phyloP scores from a whole-genome alignment of 2,797 vertebrate genomes.

The Echeneis naucrates region DNA sequence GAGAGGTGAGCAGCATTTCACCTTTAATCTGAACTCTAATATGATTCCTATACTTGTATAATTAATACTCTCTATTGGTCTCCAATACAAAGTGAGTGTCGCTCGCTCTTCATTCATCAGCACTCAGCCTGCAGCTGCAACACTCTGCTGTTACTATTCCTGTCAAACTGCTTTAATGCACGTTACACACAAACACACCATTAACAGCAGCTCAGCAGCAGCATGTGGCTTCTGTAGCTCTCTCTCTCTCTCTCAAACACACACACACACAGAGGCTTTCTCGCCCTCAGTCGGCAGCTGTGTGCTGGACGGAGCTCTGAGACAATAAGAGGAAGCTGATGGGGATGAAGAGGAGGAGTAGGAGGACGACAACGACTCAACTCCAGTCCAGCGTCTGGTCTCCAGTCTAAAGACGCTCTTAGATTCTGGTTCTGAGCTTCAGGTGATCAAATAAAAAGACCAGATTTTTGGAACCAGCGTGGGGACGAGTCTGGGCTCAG shows the following conservation, averaged over 20 bases:
- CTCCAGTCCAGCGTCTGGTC: slow-evolving; percentile 23
- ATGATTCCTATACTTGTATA: too few species aligned
- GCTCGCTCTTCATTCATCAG: slow-evolving; percentile 44
- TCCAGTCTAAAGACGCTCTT: not conserved
- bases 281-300: slow-evolving; percentile 41
- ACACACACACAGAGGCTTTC: slow-evolving; percentile 41
- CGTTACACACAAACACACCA: slow-evolving; percentile 41
- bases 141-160: slow-evolving; percentile 74
- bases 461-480: slow-evolving; percentile 27
- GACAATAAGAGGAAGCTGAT: slow-evolving; percentile 34
- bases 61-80: slow-evolving; percentile 1
- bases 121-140: slow-evolving; percentile 67
- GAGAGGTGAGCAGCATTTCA: too few species aligned
- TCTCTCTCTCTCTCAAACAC: slow-evolving; percentile 15
- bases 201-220: slow-evolving; percentile 43
- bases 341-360: slow-evolving; percentile 27
- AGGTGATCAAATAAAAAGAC: not conserved
- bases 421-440: slow-evolving; percentile 3
- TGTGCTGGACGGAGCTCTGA: slow-evolving; percentile 39
- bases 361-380: slow-evolving; percentile 2
- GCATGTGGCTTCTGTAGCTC: slow-evolving; percentile 44
- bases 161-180: slow-evolving; percentile 71
- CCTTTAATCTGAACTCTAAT: too few species aligned
- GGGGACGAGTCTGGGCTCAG: slow-evolving; percentile 2
- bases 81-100: slow-evolving; percentile 14